phyloP scores from a whole-genome alignment of 2,113 vertebrate genomes.

The Capreolus pygargus region DNA sequence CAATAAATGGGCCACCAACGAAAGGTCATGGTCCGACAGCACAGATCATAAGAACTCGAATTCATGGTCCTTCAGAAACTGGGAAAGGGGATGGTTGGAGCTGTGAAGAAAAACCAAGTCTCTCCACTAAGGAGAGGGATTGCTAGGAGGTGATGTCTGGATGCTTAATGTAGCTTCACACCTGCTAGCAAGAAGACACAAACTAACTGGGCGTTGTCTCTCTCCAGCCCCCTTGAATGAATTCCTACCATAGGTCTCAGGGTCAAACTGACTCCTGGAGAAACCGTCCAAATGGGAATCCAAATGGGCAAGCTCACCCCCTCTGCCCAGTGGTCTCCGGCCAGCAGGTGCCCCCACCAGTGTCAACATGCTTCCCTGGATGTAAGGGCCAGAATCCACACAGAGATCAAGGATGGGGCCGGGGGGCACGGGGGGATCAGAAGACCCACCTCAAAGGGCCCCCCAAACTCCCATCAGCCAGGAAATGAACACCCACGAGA shows the following conservation, averaged over 20 bases:
- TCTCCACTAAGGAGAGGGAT: background rate
- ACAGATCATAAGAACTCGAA: background rate
- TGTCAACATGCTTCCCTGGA: background rate
- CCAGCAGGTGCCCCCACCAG: background rate
- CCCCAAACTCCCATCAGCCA: background rate
- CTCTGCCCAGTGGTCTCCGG: background rate
- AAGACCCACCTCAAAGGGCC: background rate
- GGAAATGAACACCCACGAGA: background rate
- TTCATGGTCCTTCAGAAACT: background rate
- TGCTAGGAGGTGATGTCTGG: fast-evolving
- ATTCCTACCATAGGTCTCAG: background rate
- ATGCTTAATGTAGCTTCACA: background rate
- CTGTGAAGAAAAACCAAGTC: background rate
- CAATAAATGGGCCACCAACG: background rate
- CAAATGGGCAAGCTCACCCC: background rate
- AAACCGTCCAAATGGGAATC: background rate
- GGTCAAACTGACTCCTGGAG: background rate
- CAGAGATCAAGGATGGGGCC: fast-evolving
- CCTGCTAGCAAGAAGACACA: background rate
- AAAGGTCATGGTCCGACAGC: background rate
- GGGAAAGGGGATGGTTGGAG: background rate
- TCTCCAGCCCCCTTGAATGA: no score
- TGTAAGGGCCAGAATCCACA: background rate
- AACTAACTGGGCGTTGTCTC: background rate
- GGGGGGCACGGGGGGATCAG: fast-evolving